Conservation (phyloP, 1,140 invertebrate genomes). For the Heliconius melpomene region DNA sequence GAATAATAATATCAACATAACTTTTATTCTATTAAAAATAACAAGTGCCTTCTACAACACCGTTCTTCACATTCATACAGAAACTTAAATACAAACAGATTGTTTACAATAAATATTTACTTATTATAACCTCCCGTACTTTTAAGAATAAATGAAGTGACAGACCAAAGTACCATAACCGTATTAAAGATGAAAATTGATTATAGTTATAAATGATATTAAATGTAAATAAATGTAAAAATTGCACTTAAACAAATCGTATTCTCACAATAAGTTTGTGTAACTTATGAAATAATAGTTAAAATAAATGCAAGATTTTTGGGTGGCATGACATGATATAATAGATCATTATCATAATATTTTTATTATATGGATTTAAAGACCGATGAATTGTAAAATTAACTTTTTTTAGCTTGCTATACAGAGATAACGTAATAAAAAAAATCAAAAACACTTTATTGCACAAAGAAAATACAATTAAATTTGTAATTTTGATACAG, state of each 20-base stretch:
- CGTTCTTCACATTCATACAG: constrained; percentile 52
- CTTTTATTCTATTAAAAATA: constrained; percentile 76
- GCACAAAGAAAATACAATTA: no score
- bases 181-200: constrained; percentile 38
- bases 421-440: no score
- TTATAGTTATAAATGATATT: constrained; percentile 38
- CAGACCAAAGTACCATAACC: constrained; percentile 53
- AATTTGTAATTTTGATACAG: no score
- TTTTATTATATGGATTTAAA: constrained; percentile 6
- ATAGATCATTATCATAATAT: constrained; percentile 30
- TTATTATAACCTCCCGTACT: constrained; percentile 39
- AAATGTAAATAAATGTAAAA: constrained; percentile 49
- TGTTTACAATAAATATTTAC: constrained; percentile 45
- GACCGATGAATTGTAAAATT: background rate
- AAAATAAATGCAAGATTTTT: constrained; percentile 75
- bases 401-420: no score
- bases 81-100: constrained; percentile 47
- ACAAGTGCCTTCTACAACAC: constrained; percentile 62
- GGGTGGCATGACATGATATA: constrained; percentile 64
- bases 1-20: constrained; percentile 60
- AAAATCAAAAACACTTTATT: no score
- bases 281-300: constrained; percentile 61
- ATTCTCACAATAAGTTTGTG: constrained; percentile 52
- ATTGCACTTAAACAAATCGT: constrained; percentile 66
- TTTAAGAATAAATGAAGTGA: constrained; percentile 36